These are phyloP conservation scores for Siderastrea radians DNA, from an alignment of 92 coral and sea anemone genomes.

Conservation along the genomic window DNA sequence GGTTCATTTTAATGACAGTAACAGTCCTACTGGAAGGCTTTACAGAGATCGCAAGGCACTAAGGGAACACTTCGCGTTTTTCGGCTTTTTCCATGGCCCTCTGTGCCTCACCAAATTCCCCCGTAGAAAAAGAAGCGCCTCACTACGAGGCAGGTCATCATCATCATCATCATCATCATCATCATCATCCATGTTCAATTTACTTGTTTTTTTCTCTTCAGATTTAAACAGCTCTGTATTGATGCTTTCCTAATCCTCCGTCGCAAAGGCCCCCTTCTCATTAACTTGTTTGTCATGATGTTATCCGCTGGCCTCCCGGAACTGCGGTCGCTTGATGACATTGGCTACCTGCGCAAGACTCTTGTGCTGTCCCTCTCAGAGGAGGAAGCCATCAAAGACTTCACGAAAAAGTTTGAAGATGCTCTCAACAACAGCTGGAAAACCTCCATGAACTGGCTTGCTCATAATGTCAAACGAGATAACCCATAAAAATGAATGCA, in stretches of 20 bases:
- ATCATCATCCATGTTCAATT: no score
- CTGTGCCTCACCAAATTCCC: no score
- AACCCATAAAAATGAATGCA: slow-evolving; percentile 28
- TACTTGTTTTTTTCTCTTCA: slow-evolving; percentile 14
- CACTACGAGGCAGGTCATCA: no score
- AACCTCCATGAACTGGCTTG: slow-evolving; percentile 89
- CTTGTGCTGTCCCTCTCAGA: slow-evolving; percentile 79
- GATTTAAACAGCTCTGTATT: slow-evolving; percentile 88
- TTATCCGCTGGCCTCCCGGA: slow-evolving; percentile 98
- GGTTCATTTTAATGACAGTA: no score
- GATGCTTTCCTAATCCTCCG: slow-evolving; percentile 88
- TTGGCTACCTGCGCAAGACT: slow-evolving; percentile 88
- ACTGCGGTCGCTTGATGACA: slow-evolving; percentile 88
- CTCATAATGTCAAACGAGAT: slow-evolving; percentile 62
- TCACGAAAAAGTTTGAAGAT: slow-evolving; percentile 85
- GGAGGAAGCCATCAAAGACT: slow-evolving; percentile 79
- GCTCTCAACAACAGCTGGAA: slow-evolving; percentile 91
- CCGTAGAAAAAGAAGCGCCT: no score
- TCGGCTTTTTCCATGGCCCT: no score
- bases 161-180: no score
- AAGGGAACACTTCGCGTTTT: no score
- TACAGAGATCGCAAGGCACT: no score
- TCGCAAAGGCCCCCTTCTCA: slow-evolving; percentile 84
- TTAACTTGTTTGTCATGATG: slow-evolving; percentile 97
- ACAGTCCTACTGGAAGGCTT: no score